Evolutionary conservation across 23 tunicate species (phyloP), one percentile per base, ranked within the genome.

Genomic region (Aplidium turbinatum): DNA sequence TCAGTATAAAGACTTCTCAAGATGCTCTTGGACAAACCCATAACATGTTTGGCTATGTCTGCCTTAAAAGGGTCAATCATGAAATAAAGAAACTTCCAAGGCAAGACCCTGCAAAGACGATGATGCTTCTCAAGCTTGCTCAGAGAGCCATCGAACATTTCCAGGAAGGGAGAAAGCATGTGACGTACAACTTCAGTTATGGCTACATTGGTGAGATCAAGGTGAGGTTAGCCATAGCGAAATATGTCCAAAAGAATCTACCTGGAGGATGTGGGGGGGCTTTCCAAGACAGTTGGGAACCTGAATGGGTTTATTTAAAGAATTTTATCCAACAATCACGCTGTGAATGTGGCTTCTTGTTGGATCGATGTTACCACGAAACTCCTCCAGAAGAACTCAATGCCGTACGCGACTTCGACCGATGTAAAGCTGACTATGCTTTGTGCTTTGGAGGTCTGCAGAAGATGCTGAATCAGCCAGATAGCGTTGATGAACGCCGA

Each of bases 201-300:
- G 46, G 70, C 56, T 78, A 78, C 73, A 64, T 78, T 29, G 83
- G 83, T 25, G 83, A 78, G 31, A 78, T 78, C 22, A 78, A 78
- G 38, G 60, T 38, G 1, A 51, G 74, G 16, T 35, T 78, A 5
- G 2, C 64, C 22, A 39, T 78, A 19, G 83, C 83, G 24, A 54
- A 47, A n/a, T 66, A 38, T 31, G 73, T 68, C 20, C 55, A 66
- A 24, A 7, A 42, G 31, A 42, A 58, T 2, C 28, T 58, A 9
- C 16, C 50, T 20, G 33, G 4, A 24, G 3, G 21, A 3, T 58
- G 66, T 4, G 33, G 2, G 2, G 32, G n/a, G 4, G 28, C 66
- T 1, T 3, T 9, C 30, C n/a, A 32, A 36, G 47, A 3, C 22
- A n/a, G 6, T 5, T 54, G 61, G 61, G 24, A 21, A 54, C 19